A percentile compares a stretch with the other conserved stretches of the same genome.
These are phyloP conservation scores for Sinopyrophorus schimmeli DNA, from an alignment of 2,888 invertebrate genomes.

Conservation along the genomic window DNA sequence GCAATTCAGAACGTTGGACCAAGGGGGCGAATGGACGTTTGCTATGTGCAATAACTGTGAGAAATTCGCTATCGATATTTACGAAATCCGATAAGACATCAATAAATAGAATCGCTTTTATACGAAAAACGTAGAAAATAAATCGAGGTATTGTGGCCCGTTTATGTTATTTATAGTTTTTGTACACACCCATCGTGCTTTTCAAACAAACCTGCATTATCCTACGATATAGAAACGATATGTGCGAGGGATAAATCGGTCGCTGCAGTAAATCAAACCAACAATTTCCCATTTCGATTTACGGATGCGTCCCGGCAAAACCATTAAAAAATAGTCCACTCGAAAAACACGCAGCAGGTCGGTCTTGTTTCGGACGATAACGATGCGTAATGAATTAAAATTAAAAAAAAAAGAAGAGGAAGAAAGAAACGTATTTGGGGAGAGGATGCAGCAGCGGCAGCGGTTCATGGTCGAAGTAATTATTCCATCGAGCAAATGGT, in stretches of 20 bases:
- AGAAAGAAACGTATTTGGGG: too few relatives aligned
- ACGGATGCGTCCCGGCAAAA: slow-evolving; percentile 7
- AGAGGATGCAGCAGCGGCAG: slow-evolving; percentile 22
- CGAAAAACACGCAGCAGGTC: slow-evolving; percentile 13
- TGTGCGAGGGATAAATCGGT: slow-evolving; percentile 21
- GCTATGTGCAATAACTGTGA: too few relatives aligned
- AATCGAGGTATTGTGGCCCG: slow-evolving; percentile 49
- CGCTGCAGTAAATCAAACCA: slow-evolving; percentile 21
- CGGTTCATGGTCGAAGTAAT: slow-evolving; percentile 48
- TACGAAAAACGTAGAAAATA: slow-evolving; percentile 45
- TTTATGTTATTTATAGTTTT: slow-evolving; percentile 51
- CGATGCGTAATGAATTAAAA: slow-evolving; percentile 16
- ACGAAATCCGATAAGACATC: slow-evolving; percentile 27
- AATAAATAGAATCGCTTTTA: slow-evolving; percentile 44
- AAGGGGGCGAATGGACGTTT: too few relatives aligned
- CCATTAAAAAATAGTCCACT: slow-evolving; percentile 13
- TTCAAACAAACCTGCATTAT: slow-evolving; percentile 29
- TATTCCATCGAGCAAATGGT: slow-evolving; percentile 40
- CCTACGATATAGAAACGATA: slow-evolving; percentile 19
- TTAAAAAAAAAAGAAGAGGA: too few relatives aligned
- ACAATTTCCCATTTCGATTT: slow-evolving; percentile 22
- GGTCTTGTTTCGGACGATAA: slow-evolving; percentile 21
- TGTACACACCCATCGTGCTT: slow-evolving; percentile 47
- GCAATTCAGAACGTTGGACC: too few relatives aligned
- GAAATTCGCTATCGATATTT: slow-evolving; percentile 10